Evolutionary conservation across 2,888 invertebrate genomes (phyloP), one percentile per base, ranked within the genome.

Genomic region (Pachycephus smyrnensis): DNA sequence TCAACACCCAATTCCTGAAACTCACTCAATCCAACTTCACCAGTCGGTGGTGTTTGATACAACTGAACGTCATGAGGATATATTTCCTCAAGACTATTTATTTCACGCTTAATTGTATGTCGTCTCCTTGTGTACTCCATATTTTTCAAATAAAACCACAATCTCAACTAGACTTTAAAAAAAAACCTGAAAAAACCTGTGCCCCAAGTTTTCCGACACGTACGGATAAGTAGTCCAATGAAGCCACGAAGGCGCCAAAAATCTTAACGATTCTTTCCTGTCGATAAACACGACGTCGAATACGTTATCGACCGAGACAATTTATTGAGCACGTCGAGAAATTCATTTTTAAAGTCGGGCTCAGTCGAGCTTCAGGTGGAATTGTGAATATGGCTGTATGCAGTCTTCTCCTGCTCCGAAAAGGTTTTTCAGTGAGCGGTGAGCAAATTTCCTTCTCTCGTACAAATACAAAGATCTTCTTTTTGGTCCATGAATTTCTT

Each of bases 1-100:
- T 98, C 98, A 75, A 97, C 90, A 3, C 98, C 97, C 84, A 97
- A 93, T 74, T 96, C 95, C 93, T 98, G 97, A 91, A 98, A 98
- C 91, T 98, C 97, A 81, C 95, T 93, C 33, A 98, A 93, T 77
- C 94, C 93, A 80, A 98, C 94, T 79, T 95, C 94, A 81, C 95
- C 95, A 40, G 90, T 92, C 11, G 98, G 98, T 40, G 97, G 96
- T 40, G 94, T 88, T 85, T 93, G 94, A 88, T 98, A 98, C 89
- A 98, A 93, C 91, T 95, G 95, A 23, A 98, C 92, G 92, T 96
- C 96, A 88, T 95, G 95, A 1, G 95, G 95, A 92, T 96, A 97
- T 69, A 92, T 91, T 87, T 93, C 93, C 31, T 92, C 91, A 11
- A 94, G 92, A 85, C 92, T 88, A 35, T 85, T 85, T 30, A 86